phyloP scores from a whole-genome alignment of 2,888 invertebrate genomes.

The Blomia tropicalis region DNA sequence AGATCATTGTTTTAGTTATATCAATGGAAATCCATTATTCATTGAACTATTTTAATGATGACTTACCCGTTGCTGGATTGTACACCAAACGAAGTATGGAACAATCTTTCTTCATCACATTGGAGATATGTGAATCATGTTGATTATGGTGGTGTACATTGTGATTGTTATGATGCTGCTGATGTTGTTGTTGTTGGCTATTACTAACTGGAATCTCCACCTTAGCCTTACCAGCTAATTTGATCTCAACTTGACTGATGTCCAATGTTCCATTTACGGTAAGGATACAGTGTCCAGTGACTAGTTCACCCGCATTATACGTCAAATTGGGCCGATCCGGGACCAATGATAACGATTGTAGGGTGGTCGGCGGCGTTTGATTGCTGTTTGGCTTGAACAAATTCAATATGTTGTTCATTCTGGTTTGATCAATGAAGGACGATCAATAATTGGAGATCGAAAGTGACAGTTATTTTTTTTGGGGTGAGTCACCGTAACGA shows the following conservation, averaged over 20 bases:
- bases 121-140: not conserved
- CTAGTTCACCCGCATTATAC: conserved; percentile 2
- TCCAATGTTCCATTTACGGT: not conserved
- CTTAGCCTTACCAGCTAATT: not conserved
- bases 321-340: conserved; percentile 6
- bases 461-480: too few species aligned
- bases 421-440: too few species aligned
- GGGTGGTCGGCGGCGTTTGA: not conserved
- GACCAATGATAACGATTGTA: not conserved
- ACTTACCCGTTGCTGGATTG: conserved; percentile 7
- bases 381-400: conserved; percentile 4
- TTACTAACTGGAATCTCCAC: conserved; percentile 1
- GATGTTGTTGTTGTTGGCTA: not conserved
- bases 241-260: not conserved
- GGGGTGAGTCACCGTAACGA: too few species aligned
- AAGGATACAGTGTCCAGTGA: conserved; percentile 9
- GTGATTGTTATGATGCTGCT: not conserved
- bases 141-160: not conserved
- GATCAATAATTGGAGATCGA: too few species aligned
- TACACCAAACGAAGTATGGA: not conserved
- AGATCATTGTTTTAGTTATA: too few species aligned
- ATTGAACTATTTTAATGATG: not conserved
- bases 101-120: not conserved
- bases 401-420: not conserved
- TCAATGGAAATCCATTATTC: not conserved